Conservation (phyloP, 2,113 vertebrate species). For the Ameiurus melas region DNA sequence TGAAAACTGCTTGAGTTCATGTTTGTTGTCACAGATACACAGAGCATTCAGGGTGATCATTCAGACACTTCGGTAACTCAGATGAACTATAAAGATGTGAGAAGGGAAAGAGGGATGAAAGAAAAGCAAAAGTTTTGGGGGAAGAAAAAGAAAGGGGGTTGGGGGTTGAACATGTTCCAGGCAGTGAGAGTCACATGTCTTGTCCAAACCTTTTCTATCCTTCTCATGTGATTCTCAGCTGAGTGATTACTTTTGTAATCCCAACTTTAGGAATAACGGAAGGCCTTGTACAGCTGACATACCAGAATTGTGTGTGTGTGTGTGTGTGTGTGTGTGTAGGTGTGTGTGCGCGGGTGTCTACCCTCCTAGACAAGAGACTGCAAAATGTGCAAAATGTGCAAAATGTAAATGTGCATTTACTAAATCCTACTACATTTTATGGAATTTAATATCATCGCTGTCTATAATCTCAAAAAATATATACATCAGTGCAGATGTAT, state of each 20-base stretch:
- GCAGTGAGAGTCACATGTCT: conserved; percentile 76
- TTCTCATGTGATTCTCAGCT: conserved; percentile 95
- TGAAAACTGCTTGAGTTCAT: background rate
- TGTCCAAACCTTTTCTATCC: conserved; percentile 78
- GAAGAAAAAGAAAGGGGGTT: background rate
- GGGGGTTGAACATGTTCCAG: conserved; percentile 48
- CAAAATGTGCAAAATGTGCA: background rate
- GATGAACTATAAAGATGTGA: background rate
- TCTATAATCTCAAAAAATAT: background rate
- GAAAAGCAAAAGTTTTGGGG: background rate
- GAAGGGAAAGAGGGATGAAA: conserved; percentile 22
- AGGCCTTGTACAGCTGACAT: conserved; percentile 47
- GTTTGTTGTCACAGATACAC: background rate
- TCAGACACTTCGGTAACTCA: background rate
- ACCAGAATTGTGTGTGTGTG: conserved; percentile 10
- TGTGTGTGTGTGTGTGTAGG: background rate
- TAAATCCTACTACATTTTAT: background rate
- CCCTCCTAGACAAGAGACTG: background rate
- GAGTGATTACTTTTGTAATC: conserved; percentile 72
- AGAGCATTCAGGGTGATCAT: background rate
- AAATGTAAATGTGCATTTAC: background rate
- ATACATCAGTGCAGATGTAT: no score
- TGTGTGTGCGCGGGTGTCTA: background rate
- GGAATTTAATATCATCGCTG: background rate
- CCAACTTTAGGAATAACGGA: conserved; percentile 62